Base-by-base conservation (phyloP, 1,140 invertebrate species). In the Sycophaga agraensis region DNA sequence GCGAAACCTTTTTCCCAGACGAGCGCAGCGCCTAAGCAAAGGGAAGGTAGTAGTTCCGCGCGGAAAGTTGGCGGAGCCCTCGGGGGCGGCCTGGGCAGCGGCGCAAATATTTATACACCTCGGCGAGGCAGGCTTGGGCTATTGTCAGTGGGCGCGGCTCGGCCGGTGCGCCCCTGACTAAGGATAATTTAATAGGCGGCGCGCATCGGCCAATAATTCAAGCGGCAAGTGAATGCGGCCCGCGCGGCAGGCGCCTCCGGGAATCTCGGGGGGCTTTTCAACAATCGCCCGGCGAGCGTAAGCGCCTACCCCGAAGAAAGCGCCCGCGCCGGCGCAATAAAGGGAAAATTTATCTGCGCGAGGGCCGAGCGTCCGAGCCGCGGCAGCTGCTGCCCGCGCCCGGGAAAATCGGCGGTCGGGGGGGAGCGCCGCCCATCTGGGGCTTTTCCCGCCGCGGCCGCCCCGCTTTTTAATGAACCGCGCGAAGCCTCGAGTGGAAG, bases 401-500 rank as follows among this genome's bases (percentile, higher is more conserved):
- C n/a, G n/a, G 53, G 57, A 57, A 56, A 63, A 50, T 42, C 39
- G 21, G 26, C n/a, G n/a, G n/a, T n/a, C n/a, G n/a, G n/a, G n/a
- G n/a, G n/a, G n/a, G n/a, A n/a, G 1, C 22, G 45, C 53, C 28
- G 4, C 28, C 5, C 51, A 63, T 56, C 60, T 63, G 60, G 42
- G 43, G 60, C 39, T 31, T 40, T 34, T 40, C 43, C 8, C 22
- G 17, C n/a, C 39, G 48, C 14, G 24, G 11, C 14, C 16, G 31
- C 26, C 9, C 14, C 46, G n/a, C 1, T 37, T 55, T 57, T 55
- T 56, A 63, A 63, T 50, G 46, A 57, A 57, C 17, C 45, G 24
- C 35, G 45, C 49, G 60, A 40, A 63, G 57, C 56, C 21, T 56
- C 37, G 46, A 42, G 60, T 63, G 53, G 53, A 57, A 56, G 53